Conservation (phyloP, 2,888 invertebrate genomes). For the Apamea crenata region DNA sequence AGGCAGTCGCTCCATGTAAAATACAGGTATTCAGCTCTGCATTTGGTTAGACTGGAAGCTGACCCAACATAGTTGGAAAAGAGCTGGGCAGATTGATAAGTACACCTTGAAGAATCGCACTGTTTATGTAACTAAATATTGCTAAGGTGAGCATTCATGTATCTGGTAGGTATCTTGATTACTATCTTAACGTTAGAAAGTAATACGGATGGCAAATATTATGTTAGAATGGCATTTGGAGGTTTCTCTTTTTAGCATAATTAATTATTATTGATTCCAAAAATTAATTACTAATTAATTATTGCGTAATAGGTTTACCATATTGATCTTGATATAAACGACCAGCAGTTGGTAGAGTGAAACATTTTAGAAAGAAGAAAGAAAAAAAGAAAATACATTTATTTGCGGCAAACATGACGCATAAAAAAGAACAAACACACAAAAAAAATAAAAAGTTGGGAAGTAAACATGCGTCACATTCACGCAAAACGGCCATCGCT, state of each 20-base stretch:
- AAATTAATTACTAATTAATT: slow-evolving; percentile 26
- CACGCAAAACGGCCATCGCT: no score
- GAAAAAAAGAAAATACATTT: no score
- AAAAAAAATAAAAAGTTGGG: no score
- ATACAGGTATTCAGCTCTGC: no score
- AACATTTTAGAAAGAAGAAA: no score
- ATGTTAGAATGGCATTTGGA: slow-evolving; percentile 19
- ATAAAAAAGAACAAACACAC: no score
- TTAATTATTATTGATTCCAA: slow-evolving; percentile 25
- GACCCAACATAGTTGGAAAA: not conserved
- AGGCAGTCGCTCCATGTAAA: no score
- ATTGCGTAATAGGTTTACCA: slow-evolving; percentile 23
- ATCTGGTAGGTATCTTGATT: slow-evolving; percentile 22
- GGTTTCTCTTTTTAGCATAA: slow-evolving; percentile 58
- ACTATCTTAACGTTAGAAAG: slow-evolving; percentile 54
- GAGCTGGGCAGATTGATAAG: not conserved
- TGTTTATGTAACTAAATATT: slow-evolving; percentile 31
- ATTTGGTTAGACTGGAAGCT: not conserved
- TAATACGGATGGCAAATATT: slow-evolving; percentile 48
- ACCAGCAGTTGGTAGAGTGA: not conserved
- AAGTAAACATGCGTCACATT: no score
- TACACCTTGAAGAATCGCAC: not conserved
- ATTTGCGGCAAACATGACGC: no score
- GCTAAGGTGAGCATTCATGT: slow-evolving; percentile 19
- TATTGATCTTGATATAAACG: not conserved